A percentile compares a stretch with the other conserved stretches of the same genome.
Evolutionary conservation across 2,888 invertebrate species (phyloP).

Genomic region (Pammene fasciana): DNA sequence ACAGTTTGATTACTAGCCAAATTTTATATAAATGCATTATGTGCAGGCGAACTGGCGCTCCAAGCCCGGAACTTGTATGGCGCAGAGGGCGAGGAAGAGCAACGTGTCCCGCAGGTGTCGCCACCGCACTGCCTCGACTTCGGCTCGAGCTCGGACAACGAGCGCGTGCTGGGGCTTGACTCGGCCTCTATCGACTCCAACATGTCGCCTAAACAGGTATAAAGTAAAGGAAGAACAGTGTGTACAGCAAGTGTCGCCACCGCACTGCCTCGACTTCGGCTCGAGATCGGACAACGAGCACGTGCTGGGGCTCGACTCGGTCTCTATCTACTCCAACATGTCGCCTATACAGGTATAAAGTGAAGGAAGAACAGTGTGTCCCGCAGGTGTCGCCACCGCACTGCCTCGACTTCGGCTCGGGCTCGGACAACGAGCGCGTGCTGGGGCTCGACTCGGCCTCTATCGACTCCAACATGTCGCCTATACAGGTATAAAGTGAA

Average conservation of each 20-base stretch:
- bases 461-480: conserved; percentile 90
- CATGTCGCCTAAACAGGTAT: conserved; percentile 92
- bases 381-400: conserved; percentile 90
- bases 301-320: conserved; percentile 92
- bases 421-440: conserved; percentile 92
- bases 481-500: conserved; percentile 86
- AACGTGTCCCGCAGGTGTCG: conserved; percentile 80
- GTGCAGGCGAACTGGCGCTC: conserved; percentile 73
- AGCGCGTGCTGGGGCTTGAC: conserved; percentile 93
- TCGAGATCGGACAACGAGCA: conserved; percentile 90
- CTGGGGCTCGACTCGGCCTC: conserved; percentile 92
- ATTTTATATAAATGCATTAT: not conserved
- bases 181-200: conserved; percentile 89
- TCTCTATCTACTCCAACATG: conserved; percentile 89
- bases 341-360: conserved; percentile 89
- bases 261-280: conserved; percentile 88
- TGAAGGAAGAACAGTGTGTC: conserved; percentile 89
- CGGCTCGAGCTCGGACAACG: conserved; percentile 88
- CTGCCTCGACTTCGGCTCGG: conserved; percentile 88
- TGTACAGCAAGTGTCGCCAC: conserved; percentile 83
- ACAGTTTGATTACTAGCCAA: no score
- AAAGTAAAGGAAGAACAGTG: not conserved
- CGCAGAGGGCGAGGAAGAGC: conserved; percentile 87
- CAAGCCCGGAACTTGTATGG: conserved; percentile 78
- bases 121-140: conserved; percentile 87